A percentile compares a stretch with the other conserved stretches of the same genome.
Evolutionary conservation across 2,113 vertebrate genomes (phyloP).

Genomic region (Dipodomys stephensi): DNA sequence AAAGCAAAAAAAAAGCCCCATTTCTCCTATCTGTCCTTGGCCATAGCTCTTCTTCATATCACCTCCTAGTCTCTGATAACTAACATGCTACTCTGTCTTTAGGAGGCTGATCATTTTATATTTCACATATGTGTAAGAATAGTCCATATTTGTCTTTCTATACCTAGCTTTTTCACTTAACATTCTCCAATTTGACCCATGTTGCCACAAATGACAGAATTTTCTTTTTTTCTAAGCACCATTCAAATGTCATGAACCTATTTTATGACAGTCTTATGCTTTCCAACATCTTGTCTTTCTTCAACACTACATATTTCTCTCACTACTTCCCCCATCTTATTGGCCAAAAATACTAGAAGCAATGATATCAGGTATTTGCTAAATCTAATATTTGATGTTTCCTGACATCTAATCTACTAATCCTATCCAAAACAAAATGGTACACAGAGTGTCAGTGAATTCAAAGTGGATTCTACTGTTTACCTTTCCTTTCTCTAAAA

Average conservation of each 20-base stretch:
- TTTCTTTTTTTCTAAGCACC: not conserved
- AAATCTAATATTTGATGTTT: constrained; percentile 25
- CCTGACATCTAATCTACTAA: not conserved
- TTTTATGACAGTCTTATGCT: not conserved
- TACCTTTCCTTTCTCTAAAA: constrained; percentile 2
- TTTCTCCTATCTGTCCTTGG: not conserved
- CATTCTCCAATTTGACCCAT: not conserved
- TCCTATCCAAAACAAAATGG: not conserved
- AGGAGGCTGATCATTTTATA: not conserved
- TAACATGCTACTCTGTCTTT: not conserved
- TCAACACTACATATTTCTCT: not conserved
- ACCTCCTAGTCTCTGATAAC: not conserved
- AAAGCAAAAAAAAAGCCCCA: not conserved
- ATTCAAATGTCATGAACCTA: not conserved
- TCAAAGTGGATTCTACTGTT: not conserved
- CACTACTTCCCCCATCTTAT: not conserved
- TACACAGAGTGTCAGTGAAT: not conserved
- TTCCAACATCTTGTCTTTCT: not conserved
- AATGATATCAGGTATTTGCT: constrained; percentile 36
- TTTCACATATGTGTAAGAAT: not conserved
- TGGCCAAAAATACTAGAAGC: not conserved
- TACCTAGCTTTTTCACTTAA: not conserved
- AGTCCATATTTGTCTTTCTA: not conserved
- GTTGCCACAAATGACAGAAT: not conserved
- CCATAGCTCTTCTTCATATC: not conserved